phyloP scores from a whole-genome alignment of 1,140 invertebrate genomes.

The Drosophila gunungcola region DNA sequence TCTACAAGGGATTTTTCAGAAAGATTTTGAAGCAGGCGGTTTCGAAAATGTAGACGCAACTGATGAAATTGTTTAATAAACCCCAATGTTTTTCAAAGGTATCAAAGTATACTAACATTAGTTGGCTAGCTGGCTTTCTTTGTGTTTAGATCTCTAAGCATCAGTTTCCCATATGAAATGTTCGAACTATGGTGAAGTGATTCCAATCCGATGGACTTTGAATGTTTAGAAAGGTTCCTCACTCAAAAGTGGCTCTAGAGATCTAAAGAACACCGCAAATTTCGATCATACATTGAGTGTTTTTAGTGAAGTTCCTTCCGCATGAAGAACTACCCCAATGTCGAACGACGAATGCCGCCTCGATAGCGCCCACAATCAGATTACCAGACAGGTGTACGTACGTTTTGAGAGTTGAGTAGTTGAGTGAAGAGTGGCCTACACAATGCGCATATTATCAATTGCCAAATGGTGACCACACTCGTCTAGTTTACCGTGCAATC shows the following conservation, averaged over 20 bases:
- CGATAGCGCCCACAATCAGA: constrained; percentile 9
- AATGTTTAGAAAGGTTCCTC: not conserved
- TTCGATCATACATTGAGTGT: not conserved
- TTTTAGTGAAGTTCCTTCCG: constrained; percentile 6
- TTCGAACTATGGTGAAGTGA: too few relatives aligned
- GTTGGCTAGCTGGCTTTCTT: too few relatives aligned
- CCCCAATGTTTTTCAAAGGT: too few relatives aligned
- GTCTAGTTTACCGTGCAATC: constrained; percentile 27
- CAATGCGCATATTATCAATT: constrained; percentile 27
- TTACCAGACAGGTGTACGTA: constrained; percentile 46
- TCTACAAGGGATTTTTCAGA: too few relatives aligned
- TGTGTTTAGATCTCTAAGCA: too few relatives aligned
- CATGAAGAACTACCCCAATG: constrained; percentile 38
- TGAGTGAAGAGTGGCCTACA: constrained; percentile 10
- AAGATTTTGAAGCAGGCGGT: too few relatives aligned
- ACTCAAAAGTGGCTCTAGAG: not conserved
- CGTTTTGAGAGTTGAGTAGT: constrained; percentile 9
- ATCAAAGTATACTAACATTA: too few relatives aligned
- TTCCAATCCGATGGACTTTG: too few relatives aligned
- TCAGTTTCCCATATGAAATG: too few relatives aligned
- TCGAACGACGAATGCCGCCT: constrained; percentile 9
- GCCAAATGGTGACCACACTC: constrained; percentile 18
- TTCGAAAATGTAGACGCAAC: too few relatives aligned
- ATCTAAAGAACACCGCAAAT: not conserved
- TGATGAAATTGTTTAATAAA: too few relatives aligned